Evolutionary conservation across 2,797 vertebrate genomes (phyloP).

Genomic region (Liasis olivaceus): DNA sequence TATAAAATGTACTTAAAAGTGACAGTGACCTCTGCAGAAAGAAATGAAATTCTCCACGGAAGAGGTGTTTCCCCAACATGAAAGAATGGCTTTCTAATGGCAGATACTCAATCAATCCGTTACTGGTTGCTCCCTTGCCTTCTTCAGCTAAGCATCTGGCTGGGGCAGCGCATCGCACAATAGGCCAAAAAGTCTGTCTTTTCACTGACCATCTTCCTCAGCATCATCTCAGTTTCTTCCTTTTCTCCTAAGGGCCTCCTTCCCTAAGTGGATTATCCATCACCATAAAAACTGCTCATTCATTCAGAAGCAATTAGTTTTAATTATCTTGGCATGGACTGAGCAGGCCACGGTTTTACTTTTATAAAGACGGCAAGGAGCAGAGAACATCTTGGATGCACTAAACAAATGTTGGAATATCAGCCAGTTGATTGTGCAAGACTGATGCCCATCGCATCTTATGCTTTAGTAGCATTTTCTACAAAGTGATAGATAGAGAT

Average conservation of each 20-base stretch:
- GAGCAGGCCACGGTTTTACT: not conserved
- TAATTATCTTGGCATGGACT: conserved; percentile 3
- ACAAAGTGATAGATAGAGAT: not conserved
- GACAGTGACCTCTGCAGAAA: not conserved
- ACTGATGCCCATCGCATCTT: not conserved
- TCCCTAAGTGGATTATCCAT: conserved; percentile 5
- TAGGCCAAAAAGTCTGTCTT: not conserved
- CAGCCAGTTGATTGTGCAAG: not conserved
- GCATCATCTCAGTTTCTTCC: not conserved
- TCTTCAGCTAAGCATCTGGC: not conserved
- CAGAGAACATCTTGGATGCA: not conserved
- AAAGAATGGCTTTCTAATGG: not conserved
- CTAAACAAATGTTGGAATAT: not conserved
- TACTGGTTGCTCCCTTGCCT: not conserved
- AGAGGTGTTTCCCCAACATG: not conserved
- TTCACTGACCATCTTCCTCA: not conserved
- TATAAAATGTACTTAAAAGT: not conserved
- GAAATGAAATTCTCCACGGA: not conserved
- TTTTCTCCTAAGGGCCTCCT: not conserved
- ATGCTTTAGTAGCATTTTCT: not conserved
- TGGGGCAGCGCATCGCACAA: not conserved
- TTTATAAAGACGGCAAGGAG: not conserved
- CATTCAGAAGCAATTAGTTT: conserved; percentile 6
- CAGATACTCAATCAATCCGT: not conserved
- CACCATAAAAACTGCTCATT: conserved; percentile 9